phyloP scores from a whole-genome alignment of 2,888 invertebrate species.

The Erebia aethiops region DNA sequence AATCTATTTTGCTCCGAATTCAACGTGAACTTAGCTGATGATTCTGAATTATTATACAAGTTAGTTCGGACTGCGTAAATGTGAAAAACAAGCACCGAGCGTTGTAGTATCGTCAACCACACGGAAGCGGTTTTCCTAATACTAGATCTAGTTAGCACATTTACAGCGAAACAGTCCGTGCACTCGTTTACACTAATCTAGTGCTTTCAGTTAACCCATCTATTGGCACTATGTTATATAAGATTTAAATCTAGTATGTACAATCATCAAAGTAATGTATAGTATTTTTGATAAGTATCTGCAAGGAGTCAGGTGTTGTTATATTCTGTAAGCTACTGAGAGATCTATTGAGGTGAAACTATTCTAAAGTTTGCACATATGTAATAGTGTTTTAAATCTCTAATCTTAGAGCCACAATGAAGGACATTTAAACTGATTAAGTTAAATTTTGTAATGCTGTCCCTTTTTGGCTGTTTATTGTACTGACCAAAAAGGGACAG shows the following conservation, averaged over 20 bases:
- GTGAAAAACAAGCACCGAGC: conserved; percentile 57
- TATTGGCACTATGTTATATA: conserved; percentile 14
- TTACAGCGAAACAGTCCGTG: conserved; percentile 50
- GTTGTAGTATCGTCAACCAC: conserved; percentile 45
- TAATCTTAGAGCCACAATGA: too few species aligned
- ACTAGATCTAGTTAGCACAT: conserved; percentile 51
- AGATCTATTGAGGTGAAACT: not conserved
- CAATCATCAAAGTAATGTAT: not conserved
- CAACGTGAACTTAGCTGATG: conserved; percentile 41
- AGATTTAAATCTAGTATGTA: conserved; percentile 13
- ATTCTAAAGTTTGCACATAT: too few species aligned
- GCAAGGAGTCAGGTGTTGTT: not conserved
- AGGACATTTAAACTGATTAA: too few species aligned
- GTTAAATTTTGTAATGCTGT: too few species aligned
- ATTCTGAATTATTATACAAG: conserved; percentile 37
- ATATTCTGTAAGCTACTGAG: not conserved
- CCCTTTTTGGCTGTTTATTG: too few species aligned
- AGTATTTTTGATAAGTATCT: not conserved
- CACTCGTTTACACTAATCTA: conserved; percentile 35
- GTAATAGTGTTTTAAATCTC: too few species aligned
- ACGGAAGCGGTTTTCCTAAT: conserved; percentile 46
- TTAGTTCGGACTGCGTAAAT: conserved; percentile 56
- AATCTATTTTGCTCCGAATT: conserved; percentile 29
- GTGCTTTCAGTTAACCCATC: conserved; percentile 16
- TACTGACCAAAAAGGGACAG: too few species aligned